Evolutionary conservation across 1,140 invertebrate genomes (phyloP).

Genomic region (Pteromalus puparum): DNA sequence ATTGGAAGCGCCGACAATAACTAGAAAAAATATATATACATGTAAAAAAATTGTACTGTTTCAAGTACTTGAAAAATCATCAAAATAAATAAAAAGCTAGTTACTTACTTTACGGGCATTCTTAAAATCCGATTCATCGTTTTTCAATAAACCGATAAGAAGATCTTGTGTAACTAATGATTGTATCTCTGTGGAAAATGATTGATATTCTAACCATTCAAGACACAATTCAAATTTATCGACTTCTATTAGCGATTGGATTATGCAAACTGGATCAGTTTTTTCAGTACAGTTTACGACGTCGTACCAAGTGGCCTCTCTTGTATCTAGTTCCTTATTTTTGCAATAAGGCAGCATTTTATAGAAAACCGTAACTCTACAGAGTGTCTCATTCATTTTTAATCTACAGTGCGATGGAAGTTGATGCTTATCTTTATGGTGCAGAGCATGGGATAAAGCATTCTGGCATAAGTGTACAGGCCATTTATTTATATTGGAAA

Average conservation of each 20-base stretch:
- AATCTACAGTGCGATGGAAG: slow-evolving; percentile 66
- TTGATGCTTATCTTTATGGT: slow-evolving; percentile 62
- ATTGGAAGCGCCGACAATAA: slow-evolving; percentile 75
- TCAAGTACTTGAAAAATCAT: slow-evolving; percentile 18
- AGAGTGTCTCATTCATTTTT: slow-evolving; percentile 70
- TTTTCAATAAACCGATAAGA: slow-evolving; percentile 65
- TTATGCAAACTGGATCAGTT: slow-evolving; percentile 63
- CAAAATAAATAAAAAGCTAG: slow-evolving; percentile 46
- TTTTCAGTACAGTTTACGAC: slow-evolving; percentile 70
- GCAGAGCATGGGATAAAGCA: slow-evolving; percentile 60
- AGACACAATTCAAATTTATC: slow-evolving; percentile 79
- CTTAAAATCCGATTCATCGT: slow-evolving; percentile 62
- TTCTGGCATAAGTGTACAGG: slow-evolving; percentile 64
- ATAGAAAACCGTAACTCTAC: slow-evolving; percentile 70
- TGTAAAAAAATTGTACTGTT: slow-evolving; percentile 46
- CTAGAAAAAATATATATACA: slow-evolving; percentile 54
- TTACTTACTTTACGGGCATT: slow-evolving; percentile 63
- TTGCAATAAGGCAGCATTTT: slow-evolving; percentile 70
- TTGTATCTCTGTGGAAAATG: slow-evolving; percentile 67
- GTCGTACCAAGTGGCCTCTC: slow-evolving; percentile 71
- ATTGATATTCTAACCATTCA: slow-evolving; percentile 77
- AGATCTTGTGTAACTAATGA: slow-evolving; percentile 64
- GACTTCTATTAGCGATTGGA: slow-evolving; percentile 65
- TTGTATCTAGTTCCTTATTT: slow-evolving; percentile 57
- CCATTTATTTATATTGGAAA: slow-evolving; percentile 64